Percentiles rank a stretch among this genome's conserved stretches.
Conservation (phyloP, 2,113 vertebrate species). For the Brachypteracias leptosomus region DNA sequence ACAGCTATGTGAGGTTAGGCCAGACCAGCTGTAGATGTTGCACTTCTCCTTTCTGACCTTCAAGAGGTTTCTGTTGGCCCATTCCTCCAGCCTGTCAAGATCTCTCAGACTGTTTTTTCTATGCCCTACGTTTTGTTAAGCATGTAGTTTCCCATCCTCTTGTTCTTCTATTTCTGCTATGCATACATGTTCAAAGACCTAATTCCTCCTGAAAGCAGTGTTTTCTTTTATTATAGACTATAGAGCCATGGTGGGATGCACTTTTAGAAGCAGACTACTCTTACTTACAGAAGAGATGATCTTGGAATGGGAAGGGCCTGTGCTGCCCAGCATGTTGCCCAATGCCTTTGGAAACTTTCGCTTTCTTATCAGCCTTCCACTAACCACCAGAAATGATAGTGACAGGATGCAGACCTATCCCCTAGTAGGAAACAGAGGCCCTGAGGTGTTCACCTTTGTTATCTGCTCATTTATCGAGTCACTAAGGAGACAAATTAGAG, state of each 20-base stretch:
- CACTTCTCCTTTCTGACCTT: not conserved
- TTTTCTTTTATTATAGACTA: not conserved
- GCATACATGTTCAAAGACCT: not conserved
- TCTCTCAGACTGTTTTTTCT: not conserved
- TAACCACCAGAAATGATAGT: not conserved
- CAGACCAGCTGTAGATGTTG: not conserved
- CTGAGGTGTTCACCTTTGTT: not conserved
- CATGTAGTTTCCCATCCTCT: not conserved
- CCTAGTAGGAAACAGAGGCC: not conserved
- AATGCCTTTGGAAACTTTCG: not conserved
- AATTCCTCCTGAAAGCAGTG: not conserved
- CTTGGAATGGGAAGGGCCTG: not conserved
- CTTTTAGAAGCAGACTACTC: not conserved
- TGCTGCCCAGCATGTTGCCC: not conserved
- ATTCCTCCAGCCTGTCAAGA: not conserved
- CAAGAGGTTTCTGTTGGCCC: not conserved
- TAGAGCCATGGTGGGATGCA: not conserved
- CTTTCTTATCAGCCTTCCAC: not conserved
- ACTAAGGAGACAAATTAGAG: not conserved
- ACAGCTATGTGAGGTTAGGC: not conserved
- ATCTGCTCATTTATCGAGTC: not conserved
- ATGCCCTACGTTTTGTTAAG: not conserved
- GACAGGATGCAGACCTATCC: not conserved
- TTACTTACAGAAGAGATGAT: not conserved
- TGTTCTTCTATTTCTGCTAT: not conserved